Evolutionary conservation across 2,888 invertebrate genomes (phyloP), one percentile per base, ranked within the genome.

Genomic region (Melanostoma scalare): DNA sequence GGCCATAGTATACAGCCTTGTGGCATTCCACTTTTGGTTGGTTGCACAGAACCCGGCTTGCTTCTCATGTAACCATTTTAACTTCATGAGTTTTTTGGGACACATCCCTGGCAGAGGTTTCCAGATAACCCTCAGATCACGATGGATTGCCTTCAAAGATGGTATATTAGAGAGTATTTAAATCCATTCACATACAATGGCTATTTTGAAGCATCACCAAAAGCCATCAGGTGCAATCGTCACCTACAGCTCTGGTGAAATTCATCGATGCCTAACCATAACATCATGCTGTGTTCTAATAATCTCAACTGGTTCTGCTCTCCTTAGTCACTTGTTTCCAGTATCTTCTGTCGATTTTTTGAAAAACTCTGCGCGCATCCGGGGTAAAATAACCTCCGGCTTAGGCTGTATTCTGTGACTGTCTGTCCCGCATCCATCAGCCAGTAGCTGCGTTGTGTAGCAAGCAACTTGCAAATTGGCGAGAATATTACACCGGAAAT

Each of bases 401-500:
- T 72, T 35, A 52, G 55, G 55, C 31, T 69, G 36, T 20, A 8
- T n/a, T n/a, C n/a, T 30, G 5, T 38, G 8, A 33, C 4, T 6
- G 40, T 36, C 42, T 36, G 36, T 65, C 56, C 63, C 58, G 72
- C 65, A 77, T 77, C 36, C 68, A 60, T 20, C 46, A 74, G 48
- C 46, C 38, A 40, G 44, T 33, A 8, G 46, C 36, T 30, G 5
- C 36, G 30, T 50, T 9, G 33, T 10, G 9, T 48, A 53, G 30
- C 20, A 67, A 67, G 53, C 33, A 53, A 63, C 42, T 61, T 31
- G 63, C 63, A 73, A 73, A 73, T 76, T 76, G 81, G 53, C 46
- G 48, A 76, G 77, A 77, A 81, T 67, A 81, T 68, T 68, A 77
- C 72, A 81, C 81, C 80, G 80, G 80, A 81, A 81, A 81, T 81